Percentiles rank a stretch among this genome's conserved stretches.
phyloP scores from a whole-genome alignment of 2,113 vertebrate species.

The Gnathonemus echidnorhynchus region DNA sequence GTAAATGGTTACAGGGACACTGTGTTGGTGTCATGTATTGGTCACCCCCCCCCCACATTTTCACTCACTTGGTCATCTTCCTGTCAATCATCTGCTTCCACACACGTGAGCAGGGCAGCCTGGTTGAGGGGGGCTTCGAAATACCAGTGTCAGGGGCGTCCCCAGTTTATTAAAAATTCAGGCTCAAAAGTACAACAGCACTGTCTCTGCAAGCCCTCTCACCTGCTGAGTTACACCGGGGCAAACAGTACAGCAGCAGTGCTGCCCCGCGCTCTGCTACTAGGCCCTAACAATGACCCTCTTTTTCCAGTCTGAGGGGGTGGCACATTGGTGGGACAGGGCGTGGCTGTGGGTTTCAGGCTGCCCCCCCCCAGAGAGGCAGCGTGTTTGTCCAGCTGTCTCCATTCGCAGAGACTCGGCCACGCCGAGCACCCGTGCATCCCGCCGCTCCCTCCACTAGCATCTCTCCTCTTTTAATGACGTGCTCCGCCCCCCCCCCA shows the following conservation, averaged over 20 bases:
- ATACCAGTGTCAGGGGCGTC: background rate
- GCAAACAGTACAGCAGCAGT: background rate
- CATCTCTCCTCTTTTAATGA: background rate
- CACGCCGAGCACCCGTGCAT: background rate
- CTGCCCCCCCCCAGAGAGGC: background rate
- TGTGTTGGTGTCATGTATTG: background rate
- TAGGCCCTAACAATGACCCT: background rate
- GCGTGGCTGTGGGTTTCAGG: background rate
- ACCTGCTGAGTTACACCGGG: background rate
- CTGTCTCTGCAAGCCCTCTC: background rate
- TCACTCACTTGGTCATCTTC: background rate
- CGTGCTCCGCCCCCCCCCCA: too few species aligned
- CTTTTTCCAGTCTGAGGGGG: background rate
- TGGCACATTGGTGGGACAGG: background rate
- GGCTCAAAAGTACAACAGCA: background rate
- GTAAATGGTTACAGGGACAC: background rate
- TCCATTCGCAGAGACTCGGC: background rate
- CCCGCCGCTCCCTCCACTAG: background rate
- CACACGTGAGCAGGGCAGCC: background rate
- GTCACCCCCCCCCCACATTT: background rate
- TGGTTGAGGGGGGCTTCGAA: background rate
- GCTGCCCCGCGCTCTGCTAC: background rate
- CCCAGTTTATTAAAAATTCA: background rate
- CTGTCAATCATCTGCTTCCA: background rate
- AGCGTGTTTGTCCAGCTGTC: constrained; percentile 6